Evolutionary conservation across 2,113 vertebrate species (phyloP).

Genomic region (Phalacrocorax aristotelis): DNA sequence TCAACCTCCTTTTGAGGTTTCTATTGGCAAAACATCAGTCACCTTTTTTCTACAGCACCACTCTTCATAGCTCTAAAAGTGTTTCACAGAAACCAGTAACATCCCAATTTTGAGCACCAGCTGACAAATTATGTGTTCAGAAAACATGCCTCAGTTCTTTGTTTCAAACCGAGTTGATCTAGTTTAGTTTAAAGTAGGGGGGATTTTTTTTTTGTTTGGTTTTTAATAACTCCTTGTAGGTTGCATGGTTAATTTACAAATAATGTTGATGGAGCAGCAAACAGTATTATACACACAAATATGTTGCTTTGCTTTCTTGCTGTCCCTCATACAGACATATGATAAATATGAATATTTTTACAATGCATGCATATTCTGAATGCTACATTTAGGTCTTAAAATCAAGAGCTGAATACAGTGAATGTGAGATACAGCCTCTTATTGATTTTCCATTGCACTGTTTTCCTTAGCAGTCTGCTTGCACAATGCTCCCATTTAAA

Average conservation of each 20-base stretch:
- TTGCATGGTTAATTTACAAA: neutral
- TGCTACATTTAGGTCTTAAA: neutral
- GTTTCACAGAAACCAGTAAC: constrained; percentile 31
- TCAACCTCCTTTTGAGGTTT: constrained; percentile 63
- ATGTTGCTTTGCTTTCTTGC: neutral
- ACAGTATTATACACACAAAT: neutral
- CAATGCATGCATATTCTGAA: neutral
- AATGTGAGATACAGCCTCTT: neutral
- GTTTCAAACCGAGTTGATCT: neutral
- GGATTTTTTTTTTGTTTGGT: neutral
- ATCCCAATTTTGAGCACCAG: constrained; percentile 43
- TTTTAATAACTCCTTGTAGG: neutral
- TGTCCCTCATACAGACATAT: neutral
- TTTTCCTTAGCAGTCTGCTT: neutral
- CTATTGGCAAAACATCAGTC: constrained; percentile 68
- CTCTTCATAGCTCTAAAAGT: constrained; percentile 54
- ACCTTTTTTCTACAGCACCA: constrained; percentile 56
- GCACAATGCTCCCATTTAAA: neutral
- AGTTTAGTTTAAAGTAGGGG: neutral
- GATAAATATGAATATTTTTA: neutral
- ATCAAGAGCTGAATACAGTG: neutral
- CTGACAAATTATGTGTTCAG: constrained; percentile 54
- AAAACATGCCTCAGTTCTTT: constrained; percentile 46
- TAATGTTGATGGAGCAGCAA: neutral
- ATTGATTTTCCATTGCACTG: neutral